Base-by-base conservation (phyloP, 2,113 vertebrate genomes). In the Microtus montanus region DNA sequence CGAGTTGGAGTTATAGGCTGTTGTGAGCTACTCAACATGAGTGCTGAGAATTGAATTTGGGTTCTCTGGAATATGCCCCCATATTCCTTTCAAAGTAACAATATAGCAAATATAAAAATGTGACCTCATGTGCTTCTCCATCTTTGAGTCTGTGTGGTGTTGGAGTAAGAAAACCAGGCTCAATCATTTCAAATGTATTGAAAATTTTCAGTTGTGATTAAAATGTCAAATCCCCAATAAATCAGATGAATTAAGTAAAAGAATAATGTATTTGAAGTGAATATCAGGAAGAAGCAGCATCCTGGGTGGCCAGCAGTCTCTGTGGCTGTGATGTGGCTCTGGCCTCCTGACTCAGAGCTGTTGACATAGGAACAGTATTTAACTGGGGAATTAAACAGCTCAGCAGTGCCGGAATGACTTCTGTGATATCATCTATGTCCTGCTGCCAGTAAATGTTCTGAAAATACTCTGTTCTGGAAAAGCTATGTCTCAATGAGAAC, bases 401-500 rank as follows among this genome's bases (percentile, higher is more conserved):
- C 74, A 22, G 92, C 96, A 94, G 82, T 91, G 86, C 91, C 78
- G 97, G 95, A 96, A 96, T 98, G 91, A 87, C 74, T 96, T 79
- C 93, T 91, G 87, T 97, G 97, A 95, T 41, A 66, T 86, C 83
- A 96, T 94, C 90, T 84, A 30, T 93, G 93, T 83, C 96, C 86
- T 70, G 73, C 84, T 97, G 96, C 94, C 30, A 5, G 35, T 96
- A 97, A 98, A 78, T 64, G 58, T 96, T 96, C 97, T 90, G 95
- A 97, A 97, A 94, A 78, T 96, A 96, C 75, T 28, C 71, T 97
- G 96, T 86, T 92, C 97, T 93, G 92, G 96, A 97, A 98, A 96
- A 90, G 74, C 88, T 95, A 15, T 96, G 95, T 89, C 95, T 97
- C 33, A 96, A 96, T 93, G 30, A 95, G 70, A 44, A 75, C 96